Percentiles rank a stretch among this genome's conserved stretches.
These are phyloP conservation scores for Cactoblastis cactorum DNA, from an alignment of 2,888 invertebrate species.

Conservation along the genomic window DNA sequence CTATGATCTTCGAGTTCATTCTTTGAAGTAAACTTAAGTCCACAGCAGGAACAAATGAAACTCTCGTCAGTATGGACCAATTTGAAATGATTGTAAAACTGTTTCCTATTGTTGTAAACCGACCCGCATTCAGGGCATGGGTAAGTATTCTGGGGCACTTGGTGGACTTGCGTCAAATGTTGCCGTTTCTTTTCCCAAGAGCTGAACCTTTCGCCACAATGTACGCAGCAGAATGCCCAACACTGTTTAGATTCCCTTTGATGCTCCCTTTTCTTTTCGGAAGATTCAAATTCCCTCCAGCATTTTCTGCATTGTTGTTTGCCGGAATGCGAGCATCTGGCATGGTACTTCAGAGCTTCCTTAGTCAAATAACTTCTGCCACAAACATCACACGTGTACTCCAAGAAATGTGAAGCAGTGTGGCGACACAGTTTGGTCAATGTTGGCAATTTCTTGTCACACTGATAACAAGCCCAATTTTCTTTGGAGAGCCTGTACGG, in stretches of 20 bases:
- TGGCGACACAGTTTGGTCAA: slow-evolving; percentile 55
- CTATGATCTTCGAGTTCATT: slow-evolving; percentile 56
- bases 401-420: slow-evolving; percentile 55
- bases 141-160: slow-evolving; percentile 38
- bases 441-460: slow-evolving; percentile 48
- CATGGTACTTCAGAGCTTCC: slow-evolving; percentile 58
- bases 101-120: slow-evolving; percentile 42
- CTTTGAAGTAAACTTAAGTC: slow-evolving; percentile 46
- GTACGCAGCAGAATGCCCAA: slow-evolving; percentile 51
- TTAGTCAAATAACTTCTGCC: slow-evolving; percentile 53
- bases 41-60: slow-evolving; percentile 51
- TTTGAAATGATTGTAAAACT: slow-evolving; percentile 55
- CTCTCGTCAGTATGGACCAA: slow-evolving; percentile 51
- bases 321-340: slow-evolving; percentile 48
- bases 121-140: slow-evolving; percentile 53
- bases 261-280: slow-evolving; percentile 48
- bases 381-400: slow-evolving; percentile 60
- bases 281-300: slow-evolving; percentile 49
- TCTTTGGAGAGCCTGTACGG: slow-evolving; percentile 54
- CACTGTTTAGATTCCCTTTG: slow-evolving; percentile 45
- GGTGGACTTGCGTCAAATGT: slow-evolving; percentile 48
- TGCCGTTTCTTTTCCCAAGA: slow-evolving; percentile 60
- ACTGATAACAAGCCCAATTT: slow-evolving; percentile 51
- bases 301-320: slow-evolving; percentile 55
- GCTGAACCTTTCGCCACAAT: slow-evolving; percentile 57